Percentiles rank a stretch among this genome's conserved stretches.
Conservation (phyloP, 1,140 invertebrate genomes). For the Saccostrea cuccullata region DNA sequence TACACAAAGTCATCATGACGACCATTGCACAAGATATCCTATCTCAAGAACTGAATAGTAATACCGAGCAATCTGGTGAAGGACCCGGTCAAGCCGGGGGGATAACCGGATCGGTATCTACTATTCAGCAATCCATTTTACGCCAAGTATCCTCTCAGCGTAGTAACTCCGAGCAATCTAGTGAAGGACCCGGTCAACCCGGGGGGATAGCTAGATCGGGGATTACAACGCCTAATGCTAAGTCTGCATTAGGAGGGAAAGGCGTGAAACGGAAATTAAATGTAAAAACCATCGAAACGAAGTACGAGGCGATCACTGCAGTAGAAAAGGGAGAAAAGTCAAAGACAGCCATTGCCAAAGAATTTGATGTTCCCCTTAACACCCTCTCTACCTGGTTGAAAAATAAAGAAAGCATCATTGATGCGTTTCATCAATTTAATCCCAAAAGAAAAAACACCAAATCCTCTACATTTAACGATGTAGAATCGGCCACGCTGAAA, state of each 20-base stretch:
- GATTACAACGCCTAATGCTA: no score
- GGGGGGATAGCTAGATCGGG: no score
- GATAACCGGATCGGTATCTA: not conserved
- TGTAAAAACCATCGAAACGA: no score
- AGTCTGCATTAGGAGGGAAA: no score
- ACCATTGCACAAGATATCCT: no score
- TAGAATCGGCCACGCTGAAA: no score
- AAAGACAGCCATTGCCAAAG: not conserved
- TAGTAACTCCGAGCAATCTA: slow-evolving; percentile 17
- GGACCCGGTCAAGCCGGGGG: not conserved
- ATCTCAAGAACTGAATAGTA: not conserved
- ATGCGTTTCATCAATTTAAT: slow-evolving; percentile 4
- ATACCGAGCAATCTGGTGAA: slow-evolving; percentile 1
- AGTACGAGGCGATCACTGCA: no score
- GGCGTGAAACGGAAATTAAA: no score
- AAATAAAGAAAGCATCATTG: slow-evolving; percentile 8
- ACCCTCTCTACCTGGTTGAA: not conserved
- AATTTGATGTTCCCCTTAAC: no score
- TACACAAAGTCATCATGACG: no score
- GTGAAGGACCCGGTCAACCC: no score
- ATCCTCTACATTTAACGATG: slow-evolving; percentile 5
- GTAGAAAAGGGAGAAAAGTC: not conserved
- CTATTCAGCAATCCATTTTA: not conserved
- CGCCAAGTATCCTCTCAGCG: no score
- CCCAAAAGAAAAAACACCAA: not conserved